phyloP scores from a whole-genome alignment of 35 echinoderm and acorn worm species.

The Chiridota heheva region DNA sequence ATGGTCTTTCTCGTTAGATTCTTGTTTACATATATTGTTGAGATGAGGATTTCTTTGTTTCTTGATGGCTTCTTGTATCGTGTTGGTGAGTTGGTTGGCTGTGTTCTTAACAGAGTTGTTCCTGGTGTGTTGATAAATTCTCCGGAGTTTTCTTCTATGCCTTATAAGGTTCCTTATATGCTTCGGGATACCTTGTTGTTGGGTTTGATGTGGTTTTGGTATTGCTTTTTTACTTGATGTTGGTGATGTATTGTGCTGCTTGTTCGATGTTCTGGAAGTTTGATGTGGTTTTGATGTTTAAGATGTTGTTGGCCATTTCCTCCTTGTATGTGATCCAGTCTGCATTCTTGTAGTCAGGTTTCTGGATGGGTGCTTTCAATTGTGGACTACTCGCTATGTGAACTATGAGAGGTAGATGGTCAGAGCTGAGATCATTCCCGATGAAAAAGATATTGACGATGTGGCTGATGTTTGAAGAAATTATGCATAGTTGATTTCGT shows the following conservation, averaged over 20 bases:
- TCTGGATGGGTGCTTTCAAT: background rate
- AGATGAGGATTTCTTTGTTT: background rate
- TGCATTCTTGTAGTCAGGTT: background rate
- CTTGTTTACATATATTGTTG: slow-evolving; percentile 34
- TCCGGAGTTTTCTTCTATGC: background rate
- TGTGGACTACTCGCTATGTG: background rate
- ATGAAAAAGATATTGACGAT: background rate
- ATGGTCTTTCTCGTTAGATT: background rate
- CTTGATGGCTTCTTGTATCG: background rate
- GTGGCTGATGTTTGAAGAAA: background rate
- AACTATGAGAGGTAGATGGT: slow-evolving; percentile 8
- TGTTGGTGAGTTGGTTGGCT: background rate
- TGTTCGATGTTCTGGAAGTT: background rate
- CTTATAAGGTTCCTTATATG: background rate
- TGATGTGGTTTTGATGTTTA: background rate
- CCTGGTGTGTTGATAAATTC: background rate
- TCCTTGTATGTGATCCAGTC: slow-evolving; percentile 3
- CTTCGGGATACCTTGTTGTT: background rate
- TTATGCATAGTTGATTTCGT: slow-evolving; percentile 17
- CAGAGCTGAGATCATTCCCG: slow-evolving; percentile 5
- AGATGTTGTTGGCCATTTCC: background rate
- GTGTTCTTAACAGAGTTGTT: background rate
- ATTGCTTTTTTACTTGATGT: background rate
- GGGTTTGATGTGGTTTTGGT: background rate
- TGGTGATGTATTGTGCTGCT: slow-evolving; percentile 1